Conservation (phyloP, 2,113 vertebrate genomes). For the Lota lota region DNA sequence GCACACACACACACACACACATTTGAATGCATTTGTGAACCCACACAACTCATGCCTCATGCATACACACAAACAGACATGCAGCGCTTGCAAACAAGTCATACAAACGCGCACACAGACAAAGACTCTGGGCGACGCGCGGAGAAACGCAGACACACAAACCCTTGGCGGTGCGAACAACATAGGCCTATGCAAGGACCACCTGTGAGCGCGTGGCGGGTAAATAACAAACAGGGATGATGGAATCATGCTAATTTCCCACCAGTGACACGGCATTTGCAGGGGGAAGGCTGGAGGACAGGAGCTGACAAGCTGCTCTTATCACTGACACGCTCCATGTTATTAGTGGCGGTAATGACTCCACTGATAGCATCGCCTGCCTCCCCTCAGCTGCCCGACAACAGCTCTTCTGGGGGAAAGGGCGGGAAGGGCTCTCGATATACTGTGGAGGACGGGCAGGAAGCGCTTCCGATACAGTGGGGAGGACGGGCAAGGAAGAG, state of each 20-base stretch:
- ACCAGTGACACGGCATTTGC: too few species aligned
- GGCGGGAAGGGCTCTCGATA: too few species aligned
- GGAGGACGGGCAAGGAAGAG: too few species aligned
- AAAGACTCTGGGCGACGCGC: too few species aligned
- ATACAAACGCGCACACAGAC: not conserved
- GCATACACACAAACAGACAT: conserved; percentile 1
- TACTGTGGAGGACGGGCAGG: too few species aligned
- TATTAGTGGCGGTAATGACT: conserved; percentile 8
- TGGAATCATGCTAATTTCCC: too few species aligned
- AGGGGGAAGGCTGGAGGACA: not conserved
- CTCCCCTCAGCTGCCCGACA: conserved; percentile 19
- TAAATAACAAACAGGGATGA: too few species aligned
- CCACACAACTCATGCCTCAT: not conserved
- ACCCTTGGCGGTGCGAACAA: not conserved
- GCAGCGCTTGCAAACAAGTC: not conserved
- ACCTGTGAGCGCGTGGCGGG: too few species aligned
- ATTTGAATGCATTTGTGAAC: not conserved
- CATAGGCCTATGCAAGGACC: too few species aligned
- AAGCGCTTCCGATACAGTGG: too few species aligned
- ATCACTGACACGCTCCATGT: conserved; percentile 16
- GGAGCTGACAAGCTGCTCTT: conserved; percentile 24
- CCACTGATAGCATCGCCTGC: conserved; percentile 22
- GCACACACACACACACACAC: not conserved
- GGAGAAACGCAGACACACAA: not conserved
- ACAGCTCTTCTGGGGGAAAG: conserved; percentile 8